Percentiles rank a stretch among this genome's conserved stretches.
Conservation (phyloP, 2,113 vertebrate species). For the Falco punctatus region DNA sequence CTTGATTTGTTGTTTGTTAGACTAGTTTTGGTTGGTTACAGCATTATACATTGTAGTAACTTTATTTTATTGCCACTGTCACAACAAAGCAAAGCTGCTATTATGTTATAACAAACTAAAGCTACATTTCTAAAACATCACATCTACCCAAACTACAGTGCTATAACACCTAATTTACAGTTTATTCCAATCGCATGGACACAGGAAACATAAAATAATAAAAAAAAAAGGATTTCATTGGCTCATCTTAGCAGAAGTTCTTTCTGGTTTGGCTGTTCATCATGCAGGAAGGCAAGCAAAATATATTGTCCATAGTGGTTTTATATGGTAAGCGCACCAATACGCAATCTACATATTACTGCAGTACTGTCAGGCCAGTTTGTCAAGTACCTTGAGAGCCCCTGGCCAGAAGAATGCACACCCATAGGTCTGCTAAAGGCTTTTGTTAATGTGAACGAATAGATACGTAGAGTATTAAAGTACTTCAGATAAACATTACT, state of each 20-base stretch:
- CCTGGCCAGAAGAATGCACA: background rate
- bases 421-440: background rate
- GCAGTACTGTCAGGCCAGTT: background rate
- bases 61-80: constrained; percentile 80
- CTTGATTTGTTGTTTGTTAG: constrained; percentile 73
- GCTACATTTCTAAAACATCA: constrained; percentile 73
- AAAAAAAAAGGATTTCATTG: constrained; percentile 58
- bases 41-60: constrained; percentile 74
- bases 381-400: background rate
- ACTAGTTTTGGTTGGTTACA: constrained; percentile 75
- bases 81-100: constrained; percentile 80
- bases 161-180: constrained; percentile 78
- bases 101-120: constrained; percentile 80
- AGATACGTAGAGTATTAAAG: background rate
- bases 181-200: constrained; percentile 75
- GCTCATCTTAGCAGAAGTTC: constrained; percentile 46
- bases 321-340: background rate
- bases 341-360: background rate
- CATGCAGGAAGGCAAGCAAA: constrained; percentile 16
- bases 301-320: background rate
- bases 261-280: constrained; percentile 36
- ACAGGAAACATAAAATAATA: constrained; percentile 67
- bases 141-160: constrained; percentile 68
- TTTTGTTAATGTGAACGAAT: background rate
- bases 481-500: background rate